Evolutionary conservation across 2,888 invertebrate genomes (phyloP).

Genomic region (Temnothorax ravouxi): DNA sequence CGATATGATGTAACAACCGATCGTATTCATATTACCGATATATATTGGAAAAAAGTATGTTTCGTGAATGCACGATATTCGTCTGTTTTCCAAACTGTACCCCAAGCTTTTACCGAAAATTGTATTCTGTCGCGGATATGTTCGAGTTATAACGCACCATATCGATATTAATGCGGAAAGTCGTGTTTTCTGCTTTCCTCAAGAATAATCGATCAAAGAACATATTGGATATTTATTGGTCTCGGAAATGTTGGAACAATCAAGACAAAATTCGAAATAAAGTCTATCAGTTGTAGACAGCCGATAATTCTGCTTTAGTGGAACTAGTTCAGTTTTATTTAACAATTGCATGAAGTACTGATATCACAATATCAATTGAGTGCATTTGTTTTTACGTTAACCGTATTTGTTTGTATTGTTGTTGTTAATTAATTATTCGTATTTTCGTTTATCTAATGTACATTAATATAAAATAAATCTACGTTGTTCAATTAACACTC

Average conservation of each 20-base stretch:
- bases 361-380: conserved; percentile 4
- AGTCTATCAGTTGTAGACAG: not conserved
- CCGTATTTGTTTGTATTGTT: not conserved
- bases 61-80: conserved; percentile 5
- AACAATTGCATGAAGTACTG: not conserved
- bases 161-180: not conserved
- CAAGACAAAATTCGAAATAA: not conserved
- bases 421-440: not conserved
- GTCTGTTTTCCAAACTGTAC: conserved; percentile 28
- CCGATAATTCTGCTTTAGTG: not conserved
- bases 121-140: not conserved
- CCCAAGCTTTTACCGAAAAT: conserved; percentile 13
- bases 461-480: not conserved
- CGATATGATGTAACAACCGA: conserved; percentile 41
- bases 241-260: not conserved
- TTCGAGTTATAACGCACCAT: not conserved
- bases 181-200: not conserved
- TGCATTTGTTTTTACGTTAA: not conserved
- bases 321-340: not conserved
- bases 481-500: not conserved
- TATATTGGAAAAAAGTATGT: conserved; percentile 32
- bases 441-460: not conserved
- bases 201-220: not conserved
- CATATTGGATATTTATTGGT: not conserved
- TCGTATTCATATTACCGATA: conserved; percentile 48